A percentile compares a stretch with the other conserved stretches of the same genome.
Conservation (phyloP, 2,113 vertebrate genomes). For the Danionella cerebrum region DNA sequence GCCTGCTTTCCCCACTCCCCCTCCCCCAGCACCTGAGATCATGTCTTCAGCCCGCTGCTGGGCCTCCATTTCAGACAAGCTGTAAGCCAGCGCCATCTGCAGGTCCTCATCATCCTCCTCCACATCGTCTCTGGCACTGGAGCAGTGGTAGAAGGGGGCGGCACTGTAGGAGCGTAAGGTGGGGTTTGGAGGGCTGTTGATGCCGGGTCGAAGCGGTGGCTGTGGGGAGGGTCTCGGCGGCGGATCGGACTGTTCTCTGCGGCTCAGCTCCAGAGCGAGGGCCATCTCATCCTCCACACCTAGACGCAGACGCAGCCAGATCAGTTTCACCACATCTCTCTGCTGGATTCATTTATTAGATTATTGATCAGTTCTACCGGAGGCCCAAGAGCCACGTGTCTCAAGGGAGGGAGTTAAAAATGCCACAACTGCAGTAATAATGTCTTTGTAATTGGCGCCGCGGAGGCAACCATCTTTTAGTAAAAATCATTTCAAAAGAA, state of each 20-base stretch:
- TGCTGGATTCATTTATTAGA: too few relatives aligned
- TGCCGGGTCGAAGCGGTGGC: conserved; percentile 51
- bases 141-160: conserved; percentile 64
- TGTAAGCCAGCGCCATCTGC: conserved; percentile 94
- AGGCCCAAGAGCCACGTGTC: too few relatives aligned
- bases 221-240: conserved; percentile 35
- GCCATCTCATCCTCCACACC: conserved; percentile 88
- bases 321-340: not conserved
- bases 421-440: too few relatives aligned
- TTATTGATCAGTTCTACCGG: not conserved
- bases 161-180: conserved; percentile 64
- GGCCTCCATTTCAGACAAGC: conserved; percentile 91
- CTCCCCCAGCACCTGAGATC: conserved; percentile 65
- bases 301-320: conserved; percentile 42
- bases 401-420: too few relatives aligned
- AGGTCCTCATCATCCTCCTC: conserved; percentile 88
- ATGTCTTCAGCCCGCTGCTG: conserved; percentile 71
- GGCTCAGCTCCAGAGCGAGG: conserved; percentile 84
- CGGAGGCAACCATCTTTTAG: too few relatives aligned
- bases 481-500: too few relatives aligned
- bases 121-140: conserved; percentile 49
- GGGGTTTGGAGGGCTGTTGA: conserved; percentile 11
- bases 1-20: conserved; percentile 3
- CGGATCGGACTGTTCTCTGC: conserved; percentile 69
- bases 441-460: too few relatives aligned